These are phyloP conservation scores for Hydrozoanthus gracilis DNA, from an alignment of 92 coral and sea anemone genomes.

Conservation along the genomic window DNA sequence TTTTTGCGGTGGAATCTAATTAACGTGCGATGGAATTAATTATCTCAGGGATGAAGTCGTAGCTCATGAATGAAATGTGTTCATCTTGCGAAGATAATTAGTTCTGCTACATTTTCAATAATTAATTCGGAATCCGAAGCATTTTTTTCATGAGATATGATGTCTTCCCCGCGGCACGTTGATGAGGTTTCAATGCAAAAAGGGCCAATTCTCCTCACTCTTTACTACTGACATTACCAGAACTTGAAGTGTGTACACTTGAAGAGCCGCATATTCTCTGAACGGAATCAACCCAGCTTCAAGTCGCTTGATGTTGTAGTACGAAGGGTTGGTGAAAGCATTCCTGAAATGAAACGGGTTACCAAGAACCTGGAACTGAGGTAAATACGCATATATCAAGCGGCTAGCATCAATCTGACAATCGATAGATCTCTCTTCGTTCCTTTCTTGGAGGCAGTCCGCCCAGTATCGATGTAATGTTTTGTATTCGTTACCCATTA, in stretches of 20 bases:
- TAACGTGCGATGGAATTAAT: too few relatives aligned
- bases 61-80: too few relatives aligned
- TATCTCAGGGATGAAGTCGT: too few relatives aligned
- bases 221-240: not conserved
- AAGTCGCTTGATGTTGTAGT: not conserved
- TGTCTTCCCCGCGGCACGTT: too few relatives aligned
- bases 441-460: not conserved
- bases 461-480: not conserved
- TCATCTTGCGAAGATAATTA: too few relatives aligned
- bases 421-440: not conserved
- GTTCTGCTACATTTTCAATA: too few relatives aligned
- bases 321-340: not conserved
- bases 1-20: too few relatives aligned
- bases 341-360: not conserved
- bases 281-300: constrained; percentile 8
- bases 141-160: too few relatives aligned
- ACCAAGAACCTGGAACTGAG: not conserved
- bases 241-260: constrained; percentile 1
- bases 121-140: too few relatives aligned
- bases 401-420: not conserved
- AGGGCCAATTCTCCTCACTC: too few relatives aligned
- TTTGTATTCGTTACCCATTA: not conserved
- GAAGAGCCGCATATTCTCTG: not conserved
- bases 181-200: too few relatives aligned
- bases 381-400: not conserved